phyloP scores from a whole-genome alignment of 2,113 vertebrate genomes.

The Tragulus kanchil region DNA sequence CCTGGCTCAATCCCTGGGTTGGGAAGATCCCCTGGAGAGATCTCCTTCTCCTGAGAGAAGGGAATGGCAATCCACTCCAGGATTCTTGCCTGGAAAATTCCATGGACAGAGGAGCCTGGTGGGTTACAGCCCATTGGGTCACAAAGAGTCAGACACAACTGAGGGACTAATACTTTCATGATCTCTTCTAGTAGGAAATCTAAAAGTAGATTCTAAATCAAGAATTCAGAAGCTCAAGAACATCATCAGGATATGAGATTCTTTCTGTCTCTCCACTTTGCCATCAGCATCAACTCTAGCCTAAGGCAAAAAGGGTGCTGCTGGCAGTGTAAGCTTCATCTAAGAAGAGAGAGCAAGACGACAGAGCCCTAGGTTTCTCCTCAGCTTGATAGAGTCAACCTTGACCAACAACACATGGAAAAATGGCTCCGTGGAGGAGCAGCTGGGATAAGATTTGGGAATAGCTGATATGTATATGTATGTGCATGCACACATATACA shows the following conservation, averaged over 20 bases:
- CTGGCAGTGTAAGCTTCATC: background rate
- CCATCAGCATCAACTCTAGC: background rate
- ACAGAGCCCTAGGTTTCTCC: background rate
- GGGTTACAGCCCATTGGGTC: too few species aligned
- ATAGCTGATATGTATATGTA: background rate
- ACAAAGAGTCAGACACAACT: too few species aligned
- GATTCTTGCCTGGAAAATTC: too few species aligned
- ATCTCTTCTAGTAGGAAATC: background rate
- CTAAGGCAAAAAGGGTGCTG: background rate
- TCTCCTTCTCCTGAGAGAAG: too few species aligned
- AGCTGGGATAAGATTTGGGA: background rate
- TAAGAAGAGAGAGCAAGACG: background rate
- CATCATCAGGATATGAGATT: background rate
- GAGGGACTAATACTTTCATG: background rate
- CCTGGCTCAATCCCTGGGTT: too few species aligned
- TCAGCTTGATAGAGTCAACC: background rate
- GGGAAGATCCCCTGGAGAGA: too few species aligned
- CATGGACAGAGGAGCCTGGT: too few species aligned
- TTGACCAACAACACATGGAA: background rate
- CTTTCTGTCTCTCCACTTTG: background rate
- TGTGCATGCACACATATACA: fast-evolving
- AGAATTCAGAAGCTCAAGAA: background rate
- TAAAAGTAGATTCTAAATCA: background rate
- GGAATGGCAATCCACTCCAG: too few species aligned
- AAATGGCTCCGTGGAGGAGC: background rate